phyloP scores from a whole-genome alignment of 2,797 vertebrate species.

The Tenualosa ilisha region DNA sequence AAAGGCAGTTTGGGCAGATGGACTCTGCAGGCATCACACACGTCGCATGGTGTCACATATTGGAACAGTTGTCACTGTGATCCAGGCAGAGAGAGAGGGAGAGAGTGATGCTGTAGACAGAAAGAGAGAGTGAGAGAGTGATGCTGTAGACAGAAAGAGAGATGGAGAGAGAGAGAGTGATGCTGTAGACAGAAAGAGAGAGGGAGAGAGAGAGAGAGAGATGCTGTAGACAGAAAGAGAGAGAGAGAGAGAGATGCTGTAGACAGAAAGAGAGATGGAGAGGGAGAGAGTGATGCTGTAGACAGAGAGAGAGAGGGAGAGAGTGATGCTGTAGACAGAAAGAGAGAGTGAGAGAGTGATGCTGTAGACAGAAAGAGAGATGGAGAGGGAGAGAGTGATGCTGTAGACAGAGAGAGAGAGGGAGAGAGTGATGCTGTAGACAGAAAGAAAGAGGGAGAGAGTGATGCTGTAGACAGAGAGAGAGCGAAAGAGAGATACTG shows the following conservation, averaged over 20 bases:
- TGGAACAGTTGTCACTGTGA: conserved; percentile 40
- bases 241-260: background rate
- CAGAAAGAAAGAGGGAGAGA: conserved; percentile 22
- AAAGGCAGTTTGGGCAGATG: conserved; percentile 57
- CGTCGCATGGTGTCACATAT: conserved; percentile 52
- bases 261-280: background rate
- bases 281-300: background rate
- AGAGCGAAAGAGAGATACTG: background rate
- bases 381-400: background rate
- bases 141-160: background rate
- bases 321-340: background rate
- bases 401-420: background rate
- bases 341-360: background rate
- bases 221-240: conserved; percentile 27
- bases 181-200: background rate
- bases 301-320: conserved; percentile 8
- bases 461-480: background rate
- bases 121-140: background rate
- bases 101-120: background rate
- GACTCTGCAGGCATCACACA: conserved; percentile 49
- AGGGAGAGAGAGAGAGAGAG: background rate
- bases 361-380: too few species aligned
- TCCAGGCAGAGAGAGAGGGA: conserved; percentile 28
- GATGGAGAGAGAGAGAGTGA: background rate
- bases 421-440: conserved; percentile 16